Conservation (phyloP, 2,113 vertebrate species). For the Corydoras maculifer region DNA sequence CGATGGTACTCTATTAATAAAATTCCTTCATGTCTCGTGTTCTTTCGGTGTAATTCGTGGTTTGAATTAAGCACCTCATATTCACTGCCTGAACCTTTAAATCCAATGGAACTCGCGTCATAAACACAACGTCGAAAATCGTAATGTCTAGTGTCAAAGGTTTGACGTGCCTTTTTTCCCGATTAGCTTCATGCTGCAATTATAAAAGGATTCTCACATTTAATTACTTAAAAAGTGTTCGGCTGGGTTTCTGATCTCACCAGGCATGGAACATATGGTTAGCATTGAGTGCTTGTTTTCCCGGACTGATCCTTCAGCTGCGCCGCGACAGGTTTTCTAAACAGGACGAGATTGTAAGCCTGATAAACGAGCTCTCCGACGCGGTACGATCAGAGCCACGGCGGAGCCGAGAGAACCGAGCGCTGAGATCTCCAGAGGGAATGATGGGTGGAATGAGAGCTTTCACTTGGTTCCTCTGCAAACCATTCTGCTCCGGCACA, state of each 20-base stretch:
- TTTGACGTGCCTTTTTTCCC: neutral
- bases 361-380: too few relatives aligned
- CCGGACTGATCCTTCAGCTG: slow-evolving; percentile 40
- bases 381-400: too few relatives aligned
- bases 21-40: slow-evolving; percentile 23
- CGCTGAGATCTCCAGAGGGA: too few relatives aligned
- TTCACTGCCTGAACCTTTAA: slow-evolving; percentile 31
- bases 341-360: too few relatives aligned
- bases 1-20: slow-evolving; percentile 24
- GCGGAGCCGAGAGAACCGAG: too few relatives aligned
- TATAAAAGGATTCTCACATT: slow-evolving; percentile 21
- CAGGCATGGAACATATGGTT: slow-evolving; percentile 58
- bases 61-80: slow-evolving; percentile 32
- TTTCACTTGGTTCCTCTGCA: too few relatives aligned
- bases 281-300: slow-evolving; percentile 52
- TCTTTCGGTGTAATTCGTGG: slow-evolving; percentile 18
- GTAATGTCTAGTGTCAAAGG: slow-evolving; percentile 4
- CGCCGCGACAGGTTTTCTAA: too few relatives aligned
- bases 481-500: too few relatives aligned
- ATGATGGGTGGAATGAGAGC: too few relatives aligned
- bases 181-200: slow-evolving; percentile 12
- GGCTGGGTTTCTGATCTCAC: slow-evolving; percentile 62
- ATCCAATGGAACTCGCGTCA: neutral
- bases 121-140: slow-evolving; percentile 13
- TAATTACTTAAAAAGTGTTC: slow-evolving; percentile 54